phyloP scores from a whole-genome alignment of 64 coral and sea anemone genomes.

The Exaiptasia diaphana region DNA sequence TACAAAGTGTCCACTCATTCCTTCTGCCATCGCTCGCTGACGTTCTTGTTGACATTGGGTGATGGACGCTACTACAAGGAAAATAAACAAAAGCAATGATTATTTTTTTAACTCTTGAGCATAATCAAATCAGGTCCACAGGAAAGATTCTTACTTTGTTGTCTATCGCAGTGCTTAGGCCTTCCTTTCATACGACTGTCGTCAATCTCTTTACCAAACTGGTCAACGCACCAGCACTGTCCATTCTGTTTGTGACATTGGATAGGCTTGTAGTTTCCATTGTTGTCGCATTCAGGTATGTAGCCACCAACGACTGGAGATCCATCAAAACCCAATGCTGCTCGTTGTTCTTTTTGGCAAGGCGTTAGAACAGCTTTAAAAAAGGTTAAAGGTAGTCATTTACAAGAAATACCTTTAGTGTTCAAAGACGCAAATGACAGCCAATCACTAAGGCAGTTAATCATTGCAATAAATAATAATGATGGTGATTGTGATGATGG shows the following conservation, averaged over 20 bases:
- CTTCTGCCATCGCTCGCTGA: slow-evolving; percentile 30
- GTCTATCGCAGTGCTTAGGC: neutral
- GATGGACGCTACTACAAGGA: neutral
- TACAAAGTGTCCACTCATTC: slow-evolving; percentile 22
- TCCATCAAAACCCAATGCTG: slow-evolving; percentile 49
- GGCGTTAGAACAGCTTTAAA: slow-evolving; percentile 22
- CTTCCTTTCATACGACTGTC: slow-evolving; percentile 19
- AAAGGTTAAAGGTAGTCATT: too few relatives aligned
- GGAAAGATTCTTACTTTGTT: neutral
- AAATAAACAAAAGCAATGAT: too few relatives aligned
- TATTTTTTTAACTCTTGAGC: too few relatives aligned
- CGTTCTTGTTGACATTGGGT: slow-evolving; percentile 30
- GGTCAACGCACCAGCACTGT: slow-evolving; percentile 78
- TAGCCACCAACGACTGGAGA: slow-evolving; percentile 51
- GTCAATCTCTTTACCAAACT: slow-evolving; percentile 46
- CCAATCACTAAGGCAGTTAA: neutral
- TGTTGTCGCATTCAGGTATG: slow-evolving; percentile 56
- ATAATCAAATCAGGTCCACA: too few relatives aligned
- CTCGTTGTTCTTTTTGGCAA: slow-evolving; percentile 57
- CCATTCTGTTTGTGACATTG: slow-evolving; percentile 51
- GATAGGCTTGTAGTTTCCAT: slow-evolving; percentile 45
- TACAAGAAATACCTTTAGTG: neutral
- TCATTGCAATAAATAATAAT: too few relatives aligned
- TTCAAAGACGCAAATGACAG: neutral
- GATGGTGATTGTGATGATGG: too few relatives aligned